Evolutionary conservation across 2,797 vertebrate genomes (phyloP).

Genomic region (Alosa sapidissima): DNA sequence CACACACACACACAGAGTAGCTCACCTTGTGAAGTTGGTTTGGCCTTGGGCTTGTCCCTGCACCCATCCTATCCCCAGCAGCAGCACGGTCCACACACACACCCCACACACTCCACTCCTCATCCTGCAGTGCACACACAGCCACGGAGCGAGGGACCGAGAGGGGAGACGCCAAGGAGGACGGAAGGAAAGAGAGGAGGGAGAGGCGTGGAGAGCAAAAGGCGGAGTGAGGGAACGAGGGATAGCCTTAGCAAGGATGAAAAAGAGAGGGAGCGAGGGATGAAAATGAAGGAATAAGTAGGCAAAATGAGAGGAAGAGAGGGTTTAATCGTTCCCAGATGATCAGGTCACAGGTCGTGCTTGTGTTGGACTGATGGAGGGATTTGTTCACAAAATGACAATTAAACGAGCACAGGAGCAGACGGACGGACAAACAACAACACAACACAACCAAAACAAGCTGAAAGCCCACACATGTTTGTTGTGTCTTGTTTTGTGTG

Average conservation of each 20-base stretch:
- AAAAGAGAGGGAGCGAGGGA: slow-evolving; percentile 31
- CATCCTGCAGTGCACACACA: slow-evolving; percentile 63
- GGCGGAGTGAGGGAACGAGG: not conserved
- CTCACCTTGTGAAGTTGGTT: slow-evolving; percentile 61
- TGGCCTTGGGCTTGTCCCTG: slow-evolving; percentile 52
- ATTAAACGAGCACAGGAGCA: not conserved
- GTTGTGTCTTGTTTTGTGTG: not conserved
- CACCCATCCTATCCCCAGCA: slow-evolving; percentile 51
- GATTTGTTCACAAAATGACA: not conserved
- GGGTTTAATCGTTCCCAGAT: slow-evolving; percentile 26
- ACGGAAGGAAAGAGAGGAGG: slow-evolving; percentile 28
- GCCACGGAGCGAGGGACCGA: slow-evolving; percentile 10
- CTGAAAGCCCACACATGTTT: not conserved
- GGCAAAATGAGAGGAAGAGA: slow-evolving; percentile 37
- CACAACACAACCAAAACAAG: not conserved
- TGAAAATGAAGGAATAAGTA: not conserved
- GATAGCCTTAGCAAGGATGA: not conserved
- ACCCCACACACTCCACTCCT: slow-evolving; percentile 62
- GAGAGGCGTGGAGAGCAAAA: slow-evolving; percentile 35
- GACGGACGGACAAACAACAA: not conserved
- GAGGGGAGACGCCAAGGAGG: slow-evolving; percentile 53
- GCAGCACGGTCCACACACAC: slow-evolving; percentile 48
- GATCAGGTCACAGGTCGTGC: not conserved
- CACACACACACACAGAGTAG: not conserved
- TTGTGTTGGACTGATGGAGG: not conserved